phyloP scores from a whole-genome alignment of 2,113 vertebrate species.

The cat (Felis catus) region DNA sequence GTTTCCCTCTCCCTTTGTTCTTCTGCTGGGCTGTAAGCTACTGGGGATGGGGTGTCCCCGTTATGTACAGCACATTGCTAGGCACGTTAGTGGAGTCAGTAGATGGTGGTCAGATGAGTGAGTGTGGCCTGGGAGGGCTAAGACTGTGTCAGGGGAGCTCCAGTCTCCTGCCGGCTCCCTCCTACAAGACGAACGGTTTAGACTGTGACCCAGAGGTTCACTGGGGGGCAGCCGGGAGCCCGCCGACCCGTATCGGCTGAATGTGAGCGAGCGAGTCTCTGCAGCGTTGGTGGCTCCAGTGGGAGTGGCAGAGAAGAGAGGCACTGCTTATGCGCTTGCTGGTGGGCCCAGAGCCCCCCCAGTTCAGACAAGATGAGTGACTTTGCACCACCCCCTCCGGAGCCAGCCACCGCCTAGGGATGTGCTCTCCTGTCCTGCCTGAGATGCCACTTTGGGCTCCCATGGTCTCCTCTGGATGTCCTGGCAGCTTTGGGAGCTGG shows the following conservation, averaged over 20 bases:
- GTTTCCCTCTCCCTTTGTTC: not conserved
- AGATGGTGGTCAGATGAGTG: not conserved
- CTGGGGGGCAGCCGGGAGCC: not conserved
- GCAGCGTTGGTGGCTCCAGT: not conserved
- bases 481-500: not conserved
- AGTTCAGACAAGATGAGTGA: not conserved
- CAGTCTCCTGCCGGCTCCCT: not conserved
- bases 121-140: not conserved
- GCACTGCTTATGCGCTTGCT: not conserved
- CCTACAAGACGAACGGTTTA: not conserved
- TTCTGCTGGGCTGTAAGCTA: not conserved
- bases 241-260: accelerated
- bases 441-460: not conserved
- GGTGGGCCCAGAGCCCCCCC: too few relatives aligned
- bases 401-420: not conserved
- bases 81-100: not conserved
- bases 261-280: not conserved
- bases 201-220: not conserved
- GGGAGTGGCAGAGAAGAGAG: not conserved
- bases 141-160: not conserved
- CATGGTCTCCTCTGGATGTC: not conserved
- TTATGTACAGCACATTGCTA: too few relatives aligned
- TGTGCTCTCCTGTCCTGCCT: not conserved
- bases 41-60: not conserved
- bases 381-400: not conserved